Base-by-base conservation (phyloP, 2,797 vertebrate species). In the Echiichthys vipera region DNA sequence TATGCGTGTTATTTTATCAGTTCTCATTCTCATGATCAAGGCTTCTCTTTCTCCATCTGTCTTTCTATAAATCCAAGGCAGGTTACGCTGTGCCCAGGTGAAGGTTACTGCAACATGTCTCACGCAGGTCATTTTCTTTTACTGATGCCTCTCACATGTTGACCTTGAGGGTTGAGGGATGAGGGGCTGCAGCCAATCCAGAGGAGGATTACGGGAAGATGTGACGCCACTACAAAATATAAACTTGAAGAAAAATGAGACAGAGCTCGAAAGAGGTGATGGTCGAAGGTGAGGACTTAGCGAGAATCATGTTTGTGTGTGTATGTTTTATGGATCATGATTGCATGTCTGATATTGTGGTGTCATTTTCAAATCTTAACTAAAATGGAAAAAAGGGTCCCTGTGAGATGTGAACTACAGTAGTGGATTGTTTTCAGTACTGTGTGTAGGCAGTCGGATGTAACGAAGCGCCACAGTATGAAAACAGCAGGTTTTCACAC, bases 81-180 rank as follows among this genome's bases (percentile, higher is more conserved):
- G 24, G 46, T 55, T 56, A 58, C 47, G 27, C 17, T 55, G 49
- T 55, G 50, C 64, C 73, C 62, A 55, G 62, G 67, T 63, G 58
- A 56, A 80, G 66, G 71, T 83, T 58, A 81, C 63, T 70, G 50
- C 49, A 30, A 3, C 32, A 47, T 63, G 78, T 77, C 76, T 70
- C 42, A 49, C 10, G 10, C 59, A 40, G 80, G 82, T 80, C 71
- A 65, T 85, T 87, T 83, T 88, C 62, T 80, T 85, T 90, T 78
- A 84, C 80, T 56, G 81, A 82, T 84, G 82, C 77, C 57, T 73
- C 71, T 90, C 88, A 89, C 83, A 87, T 56, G 77, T 53, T 88
- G 84, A 91, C 85, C 86, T 90, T 85, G 83, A 79, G 79, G 73
- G 78, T 75, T 82, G 77, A 84, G 71, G 64, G 80, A 89, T 80